These are phyloP conservation scores for Lepidocolaptes lacrymiger DNA, from an alignment of 2,797 vertebrate species.

Conservation along the genomic window DNA sequence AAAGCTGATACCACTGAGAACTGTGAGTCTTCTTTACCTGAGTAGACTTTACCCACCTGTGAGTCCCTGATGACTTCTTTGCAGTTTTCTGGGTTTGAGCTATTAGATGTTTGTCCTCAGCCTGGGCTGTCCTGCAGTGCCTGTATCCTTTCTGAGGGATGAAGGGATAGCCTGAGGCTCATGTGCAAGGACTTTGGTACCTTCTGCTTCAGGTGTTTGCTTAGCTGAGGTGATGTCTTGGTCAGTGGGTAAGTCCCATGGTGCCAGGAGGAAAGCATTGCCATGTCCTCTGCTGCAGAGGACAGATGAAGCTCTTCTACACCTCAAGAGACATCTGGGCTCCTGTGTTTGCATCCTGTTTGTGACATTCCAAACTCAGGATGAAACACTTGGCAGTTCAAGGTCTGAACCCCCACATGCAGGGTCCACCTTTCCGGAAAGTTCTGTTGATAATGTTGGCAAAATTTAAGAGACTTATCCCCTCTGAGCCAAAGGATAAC, in stretches of 20 bases:
- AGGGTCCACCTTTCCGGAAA: background rate
- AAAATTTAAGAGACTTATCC: background rate
- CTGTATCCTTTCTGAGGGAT: background rate
- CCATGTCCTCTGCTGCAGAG: background rate
- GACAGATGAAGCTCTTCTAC: background rate
- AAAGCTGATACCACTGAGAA: background rate
- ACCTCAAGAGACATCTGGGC: background rate
- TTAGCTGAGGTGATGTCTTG: background rate
- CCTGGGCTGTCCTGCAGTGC: background rate
- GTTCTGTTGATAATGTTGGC: background rate
- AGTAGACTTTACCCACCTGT: background rate
- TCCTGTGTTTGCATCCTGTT: background rate
- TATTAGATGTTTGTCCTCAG: background rate
- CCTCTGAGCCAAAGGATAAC: background rate
- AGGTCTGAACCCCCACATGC: background rate
- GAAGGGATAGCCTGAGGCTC: background rate
- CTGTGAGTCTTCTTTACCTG: background rate
- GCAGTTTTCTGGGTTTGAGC: background rate
- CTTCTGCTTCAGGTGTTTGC: background rate
- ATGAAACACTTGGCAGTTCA: background rate
- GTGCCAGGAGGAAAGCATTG: background rate
- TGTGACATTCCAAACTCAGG: background rate
- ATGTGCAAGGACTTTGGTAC: background rate
- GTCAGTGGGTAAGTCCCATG: background rate
- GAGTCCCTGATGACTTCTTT: background rate